These are phyloP conservation scores for Chymomyza fuscimana DNA, from an alignment of 2,888 invertebrate genomes.

Conservation along the genomic window DNA sequence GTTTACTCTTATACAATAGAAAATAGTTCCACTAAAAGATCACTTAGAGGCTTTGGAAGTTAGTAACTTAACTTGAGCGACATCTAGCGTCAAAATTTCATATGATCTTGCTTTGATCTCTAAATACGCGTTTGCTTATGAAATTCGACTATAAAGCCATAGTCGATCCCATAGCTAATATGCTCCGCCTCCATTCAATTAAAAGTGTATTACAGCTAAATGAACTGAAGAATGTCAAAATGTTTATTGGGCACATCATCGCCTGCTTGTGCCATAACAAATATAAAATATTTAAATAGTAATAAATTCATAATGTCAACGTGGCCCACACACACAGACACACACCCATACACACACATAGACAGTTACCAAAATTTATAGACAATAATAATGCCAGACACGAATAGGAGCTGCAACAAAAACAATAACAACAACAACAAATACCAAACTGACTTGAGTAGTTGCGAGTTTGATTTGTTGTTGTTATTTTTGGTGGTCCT, in stretches of 20 bases:
- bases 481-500: background rate
- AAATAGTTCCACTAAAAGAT: too few relatives aligned
- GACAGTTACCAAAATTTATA: constrained; percentile 59
- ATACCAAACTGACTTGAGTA: constrained; percentile 54
- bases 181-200: background rate
- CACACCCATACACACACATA: background rate
- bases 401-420: constrained; percentile 47
- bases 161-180: background rate
- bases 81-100: too few relatives aligned
- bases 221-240: background rate
- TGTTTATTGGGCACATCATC: constrained; percentile 65
- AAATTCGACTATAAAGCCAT: too few relatives aligned
- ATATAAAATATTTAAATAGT: constrained; percentile 77
- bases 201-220: background rate
- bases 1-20: too few relatives aligned
- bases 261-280: constrained; percentile 69
- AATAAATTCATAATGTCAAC: constrained; percentile 79
- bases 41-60: too few relatives aligned
- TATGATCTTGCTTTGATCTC: too few relatives aligned
- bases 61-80: too few relatives aligned
- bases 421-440: constrained; percentile 25
- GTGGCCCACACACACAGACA: constrained; percentile 29
- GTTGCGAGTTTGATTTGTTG: constrained; percentile 40
- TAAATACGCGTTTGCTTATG: too few relatives aligned
- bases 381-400: constrained; percentile 71